Conservation (phyloP, 2,113 vertebrate genomes). For the Bubalus kerabau region DNA sequence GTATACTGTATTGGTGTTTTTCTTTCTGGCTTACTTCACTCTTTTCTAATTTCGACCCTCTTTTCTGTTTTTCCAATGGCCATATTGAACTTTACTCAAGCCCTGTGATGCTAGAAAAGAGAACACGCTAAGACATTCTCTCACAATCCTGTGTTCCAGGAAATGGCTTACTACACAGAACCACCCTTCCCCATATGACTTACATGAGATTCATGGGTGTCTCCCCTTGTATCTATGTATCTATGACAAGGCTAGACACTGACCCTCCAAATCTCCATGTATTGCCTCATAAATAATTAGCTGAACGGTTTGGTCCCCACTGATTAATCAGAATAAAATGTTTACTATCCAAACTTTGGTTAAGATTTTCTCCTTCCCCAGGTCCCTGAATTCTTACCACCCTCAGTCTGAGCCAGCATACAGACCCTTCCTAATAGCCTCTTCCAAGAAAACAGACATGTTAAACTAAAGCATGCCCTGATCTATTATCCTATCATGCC, state of each 20-base stretch:
- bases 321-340: not conserved
- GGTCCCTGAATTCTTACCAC: not conserved
- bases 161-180: not conserved
- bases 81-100: not conserved
- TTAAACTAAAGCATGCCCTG: not conserved
- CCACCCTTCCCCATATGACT: not conserved
- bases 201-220: not conserved
- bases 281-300: not conserved
- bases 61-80: not conserved
- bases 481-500: not conserved
- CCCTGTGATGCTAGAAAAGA: not conserved
- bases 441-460: not conserved
- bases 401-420: not conserved
- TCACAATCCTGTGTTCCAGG: not conserved
- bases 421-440: not conserved
- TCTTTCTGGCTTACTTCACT: not conserved
- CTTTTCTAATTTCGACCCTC: not conserved
- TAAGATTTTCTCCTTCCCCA: not conserved
- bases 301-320: not conserved
- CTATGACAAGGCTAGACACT: not conserved
- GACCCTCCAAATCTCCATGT: not conserved
- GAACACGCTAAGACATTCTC: not conserved
- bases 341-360: not conserved
- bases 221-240: not conserved
- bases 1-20: no score